A percentile compares a stretch with the other conserved stretches of the same genome.
Evolutionary conservation across 2,113 vertebrate genomes (phyloP).

Genomic region (Leucopternis melanops): DNA sequence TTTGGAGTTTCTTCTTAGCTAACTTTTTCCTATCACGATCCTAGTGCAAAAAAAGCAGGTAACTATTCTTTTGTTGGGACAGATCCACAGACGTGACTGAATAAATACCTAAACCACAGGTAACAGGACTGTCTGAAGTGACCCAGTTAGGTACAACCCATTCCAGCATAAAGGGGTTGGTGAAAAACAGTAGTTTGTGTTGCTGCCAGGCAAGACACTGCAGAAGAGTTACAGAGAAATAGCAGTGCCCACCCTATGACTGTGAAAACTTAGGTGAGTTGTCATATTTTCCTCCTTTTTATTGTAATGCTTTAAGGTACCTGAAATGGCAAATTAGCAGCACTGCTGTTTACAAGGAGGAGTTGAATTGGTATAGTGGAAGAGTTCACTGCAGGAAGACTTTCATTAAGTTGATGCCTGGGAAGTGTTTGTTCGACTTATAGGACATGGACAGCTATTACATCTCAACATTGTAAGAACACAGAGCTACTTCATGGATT

Average conservation of each 20-base stretch:
- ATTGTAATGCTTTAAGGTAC: not conserved
- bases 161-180: not conserved
- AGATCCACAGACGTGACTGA: not conserved
- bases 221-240: rapidly evolving
- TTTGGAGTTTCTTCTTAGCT: not conserved
- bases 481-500: not conserved
- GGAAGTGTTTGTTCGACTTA: not conserved
- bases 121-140: not conserved
- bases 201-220: not conserved
- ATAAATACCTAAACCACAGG: not conserved
- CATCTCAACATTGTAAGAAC: not conserved
- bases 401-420: not conserved
- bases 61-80: not conserved
- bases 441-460: not conserved
- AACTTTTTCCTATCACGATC: not conserved
- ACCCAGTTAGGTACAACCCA: not conserved
- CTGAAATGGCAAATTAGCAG: not conserved
- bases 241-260: not conserved
- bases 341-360: not conserved
- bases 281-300: not conserved
- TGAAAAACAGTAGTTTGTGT: not conserved
- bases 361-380: not conserved
- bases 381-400: not conserved
- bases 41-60: not conserved
- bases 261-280: not conserved